A percentile compares a stretch with the other conserved stretches of the same genome.
Conservation (phyloP, 2,888 invertebrate genomes). For the Chalcis sispes region DNA sequence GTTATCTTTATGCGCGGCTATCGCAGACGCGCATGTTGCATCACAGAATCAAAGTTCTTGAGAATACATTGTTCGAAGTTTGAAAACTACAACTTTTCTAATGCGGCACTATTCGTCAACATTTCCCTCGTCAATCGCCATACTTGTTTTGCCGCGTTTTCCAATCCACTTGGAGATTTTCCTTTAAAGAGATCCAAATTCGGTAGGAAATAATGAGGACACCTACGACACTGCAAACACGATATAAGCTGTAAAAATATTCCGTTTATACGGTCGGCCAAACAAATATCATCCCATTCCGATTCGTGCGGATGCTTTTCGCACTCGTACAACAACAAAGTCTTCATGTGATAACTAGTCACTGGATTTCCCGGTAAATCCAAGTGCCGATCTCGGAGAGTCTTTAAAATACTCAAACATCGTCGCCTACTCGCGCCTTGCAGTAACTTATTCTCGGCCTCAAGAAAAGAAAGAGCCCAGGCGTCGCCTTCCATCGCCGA, state of each 20-base stretch:
- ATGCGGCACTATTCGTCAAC: slow-evolving; percentile 91
- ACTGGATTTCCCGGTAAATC: slow-evolving; percentile 93
- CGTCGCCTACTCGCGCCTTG: slow-evolving; percentile 91
- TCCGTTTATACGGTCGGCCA: slow-evolving; percentile 94
- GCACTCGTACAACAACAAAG: slow-evolving; percentile 93
- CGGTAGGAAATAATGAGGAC: slow-evolving; percentile 96
- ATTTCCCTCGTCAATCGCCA: slow-evolving; percentile 95
- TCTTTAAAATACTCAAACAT: slow-evolving; percentile 92
- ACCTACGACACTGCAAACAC: slow-evolving; percentile 95
- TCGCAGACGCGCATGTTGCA: slow-evolving; percentile 38
- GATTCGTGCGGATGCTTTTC: slow-evolving; percentile 96
- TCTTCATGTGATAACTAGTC: slow-evolving; percentile 92
- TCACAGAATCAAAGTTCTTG: slow-evolving; percentile 56
- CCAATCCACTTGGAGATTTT: slow-evolving; percentile 91
- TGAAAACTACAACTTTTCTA: slow-evolving; percentile 90
- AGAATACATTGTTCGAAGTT: slow-evolving; percentile 5
- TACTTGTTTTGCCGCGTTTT: slow-evolving; percentile 94
- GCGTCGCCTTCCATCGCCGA: slow-evolving; percentile 97
- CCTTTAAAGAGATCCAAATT: slow-evolving; percentile 95
- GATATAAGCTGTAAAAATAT: slow-evolving; percentile 96
- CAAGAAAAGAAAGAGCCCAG: slow-evolving; percentile 93
- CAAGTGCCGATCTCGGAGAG: slow-evolving; percentile 91
- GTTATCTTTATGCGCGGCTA: slow-evolving; percentile 15
- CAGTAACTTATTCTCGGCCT: slow-evolving; percentile 92
- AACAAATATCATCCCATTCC: slow-evolving; percentile 95